Evolutionary conservation across 2,888 invertebrate genomes (phyloP).

Genomic region (Exephanes ischioxanthus): DNA sequence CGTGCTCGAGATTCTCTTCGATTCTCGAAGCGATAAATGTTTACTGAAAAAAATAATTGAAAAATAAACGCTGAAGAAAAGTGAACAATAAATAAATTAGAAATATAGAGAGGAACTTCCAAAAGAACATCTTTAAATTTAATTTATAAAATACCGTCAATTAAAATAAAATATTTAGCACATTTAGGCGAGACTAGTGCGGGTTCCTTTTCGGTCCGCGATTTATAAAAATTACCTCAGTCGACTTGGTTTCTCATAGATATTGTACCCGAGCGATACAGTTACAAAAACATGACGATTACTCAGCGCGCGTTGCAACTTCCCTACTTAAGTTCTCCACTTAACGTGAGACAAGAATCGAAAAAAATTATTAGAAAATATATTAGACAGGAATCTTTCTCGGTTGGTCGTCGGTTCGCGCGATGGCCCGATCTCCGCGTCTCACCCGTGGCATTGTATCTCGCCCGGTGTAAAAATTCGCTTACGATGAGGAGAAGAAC

Average conservation of each 20-base stretch:
- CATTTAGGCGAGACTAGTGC: background rate
- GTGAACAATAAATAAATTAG: conserved; percentile 9
- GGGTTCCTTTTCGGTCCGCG: too few relatives aligned
- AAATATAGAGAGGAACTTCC: background rate
- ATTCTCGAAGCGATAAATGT: too few relatives aligned
- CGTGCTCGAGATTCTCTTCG: background rate
- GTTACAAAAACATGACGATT: background rate
- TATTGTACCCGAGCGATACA: background rate
- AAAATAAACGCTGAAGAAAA: background rate
- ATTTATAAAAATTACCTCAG: background rate
- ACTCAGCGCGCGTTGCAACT: background rate
- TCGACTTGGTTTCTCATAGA: background rate
- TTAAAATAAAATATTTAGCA: background rate
- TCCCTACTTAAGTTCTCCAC: background rate
- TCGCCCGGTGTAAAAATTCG: conserved; percentile 83
- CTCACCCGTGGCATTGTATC: conserved; percentile 76
- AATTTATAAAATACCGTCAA: background rate
- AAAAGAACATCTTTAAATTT: background rate
- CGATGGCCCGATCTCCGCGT: conserved; percentile 62
- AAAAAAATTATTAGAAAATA: conserved; percentile 17
- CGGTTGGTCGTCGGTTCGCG: conserved; percentile 37
- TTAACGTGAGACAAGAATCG: background rate
- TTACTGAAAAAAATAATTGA: background rate
- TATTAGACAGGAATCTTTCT: conserved; percentile 49
- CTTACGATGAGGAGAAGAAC: conserved; percentile 74